A percentile compares a stretch with the other conserved stretches of the same genome.
These are phyloP conservation scores for Dryobotodes eremita DNA, from an alignment of 2,888 invertebrate genomes.

Conservation along the genomic window DNA sequence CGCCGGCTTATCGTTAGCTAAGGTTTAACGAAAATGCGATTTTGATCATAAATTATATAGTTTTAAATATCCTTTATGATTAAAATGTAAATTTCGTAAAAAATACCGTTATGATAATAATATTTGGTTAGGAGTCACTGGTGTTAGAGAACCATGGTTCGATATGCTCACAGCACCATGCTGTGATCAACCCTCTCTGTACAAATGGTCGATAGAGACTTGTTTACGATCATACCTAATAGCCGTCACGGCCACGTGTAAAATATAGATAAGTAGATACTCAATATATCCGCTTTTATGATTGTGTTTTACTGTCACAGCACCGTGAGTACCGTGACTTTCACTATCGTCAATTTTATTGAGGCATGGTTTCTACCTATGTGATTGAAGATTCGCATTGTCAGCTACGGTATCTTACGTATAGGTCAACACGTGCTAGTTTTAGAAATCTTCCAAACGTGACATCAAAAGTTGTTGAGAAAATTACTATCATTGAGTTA, in stretches of 20 bases:
- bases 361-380: slow-evolving; percentile 21
- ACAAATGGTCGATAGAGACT: not conserved
- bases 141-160: too few species aligned
- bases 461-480: slow-evolving; percentile 17
- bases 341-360: slow-evolving; percentile 38
- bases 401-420: not conserved
- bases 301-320: slow-evolving; percentile 26
- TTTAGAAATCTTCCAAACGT: slow-evolving; percentile 37
- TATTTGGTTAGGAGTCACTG: not conserved
- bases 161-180: not conserved
- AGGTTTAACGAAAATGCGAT: not conserved
- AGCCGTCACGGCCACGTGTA: not conserved
- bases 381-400: slow-evolving; percentile 34
- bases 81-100: too few species aligned
- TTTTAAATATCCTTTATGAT: not conserved
- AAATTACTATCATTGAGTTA: not conserved
- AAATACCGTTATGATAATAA: too few species aligned
- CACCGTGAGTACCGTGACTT: slow-evolving; percentile 27
- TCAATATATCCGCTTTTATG: slow-evolving; percentile 16
- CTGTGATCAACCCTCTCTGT: not conserved
- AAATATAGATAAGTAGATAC: not conserved
- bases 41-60: not conserved
- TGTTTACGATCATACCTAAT: not conserved
- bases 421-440: not conserved
- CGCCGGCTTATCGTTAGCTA: too few species aligned